Base-by-base conservation (phyloP, 2,888 invertebrate species). In the Norana najaformis region DNA sequence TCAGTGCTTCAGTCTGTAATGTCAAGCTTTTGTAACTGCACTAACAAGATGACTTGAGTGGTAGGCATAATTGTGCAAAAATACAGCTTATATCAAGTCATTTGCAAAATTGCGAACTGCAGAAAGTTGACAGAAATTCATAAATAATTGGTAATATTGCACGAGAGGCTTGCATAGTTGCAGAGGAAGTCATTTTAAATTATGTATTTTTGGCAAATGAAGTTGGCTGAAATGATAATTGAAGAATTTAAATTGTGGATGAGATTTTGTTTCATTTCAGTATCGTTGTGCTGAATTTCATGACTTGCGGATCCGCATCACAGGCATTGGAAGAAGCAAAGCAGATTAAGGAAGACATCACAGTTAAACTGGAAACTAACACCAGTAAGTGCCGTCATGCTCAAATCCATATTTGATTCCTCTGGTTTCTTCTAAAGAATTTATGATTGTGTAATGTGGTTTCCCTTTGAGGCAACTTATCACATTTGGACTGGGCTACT, bases 291-390 rank as follows among this genome's bases (percentile, higher is more conserved):
- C 53, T 90, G 69, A 35, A 90, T 39, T 90, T 90, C 53, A 89
- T 53, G 34, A 90, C 90, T 30, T 89, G 39, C n/a, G 88, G 88
- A n/a, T 90, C 90, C 13, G 90, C 90, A 36, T 34, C 36, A 14
- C 89, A 37, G 83, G 90, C 90, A 6, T 69, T 89, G 37, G 89
- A 69, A 18, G 39, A 38, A 14, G 36, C 89, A 8, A 89, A 88
- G 39, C 69, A 37, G 18, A 85, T 83, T 85, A 90, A 39, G 36
- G 88, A 89, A n/a, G 83, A 89, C 41, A 37, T 90, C 36, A 69
- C 82, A 37, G 83, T 90, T 23, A 90, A 89, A 37, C 36, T 89
- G 38, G 89, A 90, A 35, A 69, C 88, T 8, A 90, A 89, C 39
- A 37, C 90, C 18, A 83, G 90, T 90, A 30, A 34, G 90, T 35